Evolutionary conservation across 2,888 invertebrate species (phyloP).

Genomic region (Philereme transversata): DNA sequence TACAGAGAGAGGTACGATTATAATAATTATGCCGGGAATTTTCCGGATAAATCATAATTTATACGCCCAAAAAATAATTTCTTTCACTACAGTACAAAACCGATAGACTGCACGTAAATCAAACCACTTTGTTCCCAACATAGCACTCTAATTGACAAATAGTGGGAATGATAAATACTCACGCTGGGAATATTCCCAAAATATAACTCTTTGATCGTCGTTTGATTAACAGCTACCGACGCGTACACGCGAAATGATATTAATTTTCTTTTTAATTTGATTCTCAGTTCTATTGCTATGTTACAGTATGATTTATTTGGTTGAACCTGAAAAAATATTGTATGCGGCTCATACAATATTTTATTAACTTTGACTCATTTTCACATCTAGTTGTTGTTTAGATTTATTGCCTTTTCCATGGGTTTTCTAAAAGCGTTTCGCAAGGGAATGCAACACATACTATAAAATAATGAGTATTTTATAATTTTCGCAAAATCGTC

Average conservation of each 20-base stretch:
- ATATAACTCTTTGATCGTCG: conserved; percentile 77
- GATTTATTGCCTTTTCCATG: conserved; percentile 41
- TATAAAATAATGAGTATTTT: conserved; percentile 1
- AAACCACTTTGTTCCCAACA: conserved; percentile 76
- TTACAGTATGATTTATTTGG: conserved; percentile 66
- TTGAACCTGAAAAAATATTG: conserved; percentile 48
- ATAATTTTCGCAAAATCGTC: conserved; percentile 7
- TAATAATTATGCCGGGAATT: conserved; percentile 18
- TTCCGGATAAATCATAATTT: conserved; percentile 29
- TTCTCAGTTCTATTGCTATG: conserved; percentile 53
- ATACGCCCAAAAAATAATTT: conserved; percentile 24
- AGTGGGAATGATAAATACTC: conserved; percentile 81
- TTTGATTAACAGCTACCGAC: conserved; percentile 76
- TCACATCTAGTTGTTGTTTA: conserved; percentile 42
- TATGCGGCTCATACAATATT: conserved; percentile 42
- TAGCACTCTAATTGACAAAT: conserved; percentile 83
- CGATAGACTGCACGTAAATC: conserved; percentile 69
- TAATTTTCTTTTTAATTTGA: conserved; percentile 79
- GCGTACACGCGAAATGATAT: conserved; percentile 72
- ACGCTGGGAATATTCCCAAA: conserved; percentile 75
- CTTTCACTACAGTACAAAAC: conserved; percentile 22
- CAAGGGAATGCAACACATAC: background rate
- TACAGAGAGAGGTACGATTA: background rate
- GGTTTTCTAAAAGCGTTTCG: conserved; percentile 15
- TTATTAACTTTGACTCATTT: conserved; percentile 45